phyloP scores from a whole-genome alignment of 2,113 vertebrate genomes.

The Charadrius vociferus region DNA sequence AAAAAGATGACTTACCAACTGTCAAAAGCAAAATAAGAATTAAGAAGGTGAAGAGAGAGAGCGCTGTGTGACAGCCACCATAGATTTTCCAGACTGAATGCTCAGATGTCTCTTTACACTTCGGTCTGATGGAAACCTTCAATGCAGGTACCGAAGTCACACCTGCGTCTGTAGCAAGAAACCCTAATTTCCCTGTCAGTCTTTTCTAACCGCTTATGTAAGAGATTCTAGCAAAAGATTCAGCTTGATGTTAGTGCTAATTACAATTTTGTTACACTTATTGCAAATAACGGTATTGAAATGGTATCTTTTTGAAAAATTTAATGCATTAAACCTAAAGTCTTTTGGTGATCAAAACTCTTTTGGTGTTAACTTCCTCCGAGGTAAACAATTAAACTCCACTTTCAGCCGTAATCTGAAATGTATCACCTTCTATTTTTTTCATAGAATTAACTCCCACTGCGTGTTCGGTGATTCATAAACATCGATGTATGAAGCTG shows the following conservation, averaged over 20 bases:
- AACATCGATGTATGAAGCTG: background rate
- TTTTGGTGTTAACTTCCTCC: conserved; percentile 11
- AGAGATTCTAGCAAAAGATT: background rate
- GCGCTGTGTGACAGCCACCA: conserved; percentile 48
- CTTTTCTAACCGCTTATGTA: background rate
- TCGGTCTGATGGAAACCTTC: background rate
- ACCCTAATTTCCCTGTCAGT: background rate
- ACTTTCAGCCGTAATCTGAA: background rate
- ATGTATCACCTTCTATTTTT: background rate
- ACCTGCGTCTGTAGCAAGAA: background rate
- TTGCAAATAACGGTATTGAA: background rate
- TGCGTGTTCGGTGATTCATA: conserved; percentile 28
- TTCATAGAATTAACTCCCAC: background rate
- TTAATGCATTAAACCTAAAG: background rate
- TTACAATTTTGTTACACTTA: background rate
- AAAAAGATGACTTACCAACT: conserved; percentile 71
- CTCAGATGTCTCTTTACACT: conserved; percentile 42
- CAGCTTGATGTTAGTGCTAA: background rate
- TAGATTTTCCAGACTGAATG: conserved; percentile 62
- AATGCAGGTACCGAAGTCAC: background rate
- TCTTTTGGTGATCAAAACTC: background rate
- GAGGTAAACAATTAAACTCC: conserved; percentile 2
- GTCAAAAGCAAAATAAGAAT: conserved; percentile 65
- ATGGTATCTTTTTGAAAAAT: background rate
- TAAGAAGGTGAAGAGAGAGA: conserved; percentile 62